Percentiles rank a stretch among this genome's conserved stretches.
phyloP scores from a whole-genome alignment of 2,888 invertebrate species.

The Ferdinandea cuprea region DNA sequence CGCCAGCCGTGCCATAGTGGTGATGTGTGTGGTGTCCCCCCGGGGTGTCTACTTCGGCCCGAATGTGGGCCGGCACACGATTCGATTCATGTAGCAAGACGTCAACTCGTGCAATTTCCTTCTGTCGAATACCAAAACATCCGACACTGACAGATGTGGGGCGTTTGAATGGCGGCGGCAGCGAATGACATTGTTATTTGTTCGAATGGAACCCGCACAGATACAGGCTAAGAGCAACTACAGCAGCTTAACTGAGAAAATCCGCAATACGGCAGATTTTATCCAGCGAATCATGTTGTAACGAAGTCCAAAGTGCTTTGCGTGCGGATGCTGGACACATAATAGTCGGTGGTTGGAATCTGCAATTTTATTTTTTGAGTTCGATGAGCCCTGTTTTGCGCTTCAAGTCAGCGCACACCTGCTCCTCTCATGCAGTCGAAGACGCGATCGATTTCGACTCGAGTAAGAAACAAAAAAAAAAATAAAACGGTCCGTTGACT shows the following conservation, averaged over 20 bases:
- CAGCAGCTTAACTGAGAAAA: conserved; percentile 37
- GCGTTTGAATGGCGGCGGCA: conserved; percentile 65
- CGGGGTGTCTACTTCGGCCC: conserved; percentile 17
- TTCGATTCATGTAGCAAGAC: neutral
- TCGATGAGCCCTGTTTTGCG: conserved; percentile 49
- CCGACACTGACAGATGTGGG: conserved; percentile 66
- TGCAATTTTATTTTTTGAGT: conserved; percentile 39
- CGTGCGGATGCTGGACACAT: conserved; percentile 22
- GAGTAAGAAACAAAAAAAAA: too few relatives aligned
- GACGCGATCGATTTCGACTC: conserved; percentile 62
- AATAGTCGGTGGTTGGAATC: conserved; percentile 15
- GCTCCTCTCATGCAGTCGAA: conserved; percentile 41
- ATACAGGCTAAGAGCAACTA: too few relatives aligned
- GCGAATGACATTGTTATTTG: conserved; percentile 44
- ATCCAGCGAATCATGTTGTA: neutral
- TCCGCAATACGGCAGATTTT: conserved; percentile 51
- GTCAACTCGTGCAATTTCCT: conserved; percentile 24
- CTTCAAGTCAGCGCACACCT: conserved; percentile 40
- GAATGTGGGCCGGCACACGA: conserved; percentile 48
- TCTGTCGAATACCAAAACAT: conserved; percentile 42
- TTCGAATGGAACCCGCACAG: conserved; percentile 32
- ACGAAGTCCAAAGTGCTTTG: conserved; percentile 13
- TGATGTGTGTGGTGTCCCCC: neutral
- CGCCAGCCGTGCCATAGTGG: conserved; percentile 17
- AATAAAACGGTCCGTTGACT: conserved; percentile 53